Percentiles rank a stretch among this genome's conserved stretches.
Evolutionary conservation across 2,888 invertebrate species (phyloP).

Genomic region (Cyclophora albipunctata): DNA sequence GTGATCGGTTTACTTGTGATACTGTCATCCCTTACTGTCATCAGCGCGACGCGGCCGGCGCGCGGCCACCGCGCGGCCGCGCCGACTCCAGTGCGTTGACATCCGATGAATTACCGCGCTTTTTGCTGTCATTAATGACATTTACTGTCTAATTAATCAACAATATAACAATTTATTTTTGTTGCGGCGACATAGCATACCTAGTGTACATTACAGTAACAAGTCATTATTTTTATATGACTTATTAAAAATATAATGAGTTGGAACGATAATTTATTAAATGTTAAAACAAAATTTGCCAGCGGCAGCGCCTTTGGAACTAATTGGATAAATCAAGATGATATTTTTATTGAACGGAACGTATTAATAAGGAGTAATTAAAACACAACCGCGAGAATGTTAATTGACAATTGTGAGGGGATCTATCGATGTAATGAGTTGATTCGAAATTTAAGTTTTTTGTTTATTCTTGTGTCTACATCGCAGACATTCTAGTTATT

Average conservation of each 20-base stretch:
- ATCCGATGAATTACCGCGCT: conserved; percentile 42
- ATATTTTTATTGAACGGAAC: conserved; percentile 40
- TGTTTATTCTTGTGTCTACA: conserved; percentile 8
- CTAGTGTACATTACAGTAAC: neutral
- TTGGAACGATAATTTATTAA: conserved; percentile 22
- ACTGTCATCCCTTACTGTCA: conserved; percentile 48
- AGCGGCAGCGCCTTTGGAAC: conserved; percentile 17
- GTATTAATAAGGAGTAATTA: conserved; percentile 44
- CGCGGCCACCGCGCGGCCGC: conserved; percentile 26
- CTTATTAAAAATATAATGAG: conserved; percentile 15
- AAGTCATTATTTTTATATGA: conserved; percentile 11
- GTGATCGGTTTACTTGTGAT: conserved; percentile 55
- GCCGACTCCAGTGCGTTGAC: conserved; percentile 40
- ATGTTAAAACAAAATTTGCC: conserved; percentile 30
- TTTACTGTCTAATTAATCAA: conserved; percentile 21
- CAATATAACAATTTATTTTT: neutral
- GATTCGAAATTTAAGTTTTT: conserved; percentile 29
- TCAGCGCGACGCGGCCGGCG: conserved; percentile 12
- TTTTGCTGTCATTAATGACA: conserved; percentile 44
- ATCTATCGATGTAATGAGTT: conserved; percentile 33
- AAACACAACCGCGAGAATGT: conserved; percentile 52
- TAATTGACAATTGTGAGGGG: conserved; percentile 48
- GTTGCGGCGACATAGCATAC: neutral
- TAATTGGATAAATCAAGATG: conserved; percentile 36
- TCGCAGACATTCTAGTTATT: conserved; percentile 10